Evolutionary conservation across 2,113 vertebrate genomes (phyloP), one percentile per base, ranked within the genome.

Genomic region (Pterocles gutturalis): DNA sequence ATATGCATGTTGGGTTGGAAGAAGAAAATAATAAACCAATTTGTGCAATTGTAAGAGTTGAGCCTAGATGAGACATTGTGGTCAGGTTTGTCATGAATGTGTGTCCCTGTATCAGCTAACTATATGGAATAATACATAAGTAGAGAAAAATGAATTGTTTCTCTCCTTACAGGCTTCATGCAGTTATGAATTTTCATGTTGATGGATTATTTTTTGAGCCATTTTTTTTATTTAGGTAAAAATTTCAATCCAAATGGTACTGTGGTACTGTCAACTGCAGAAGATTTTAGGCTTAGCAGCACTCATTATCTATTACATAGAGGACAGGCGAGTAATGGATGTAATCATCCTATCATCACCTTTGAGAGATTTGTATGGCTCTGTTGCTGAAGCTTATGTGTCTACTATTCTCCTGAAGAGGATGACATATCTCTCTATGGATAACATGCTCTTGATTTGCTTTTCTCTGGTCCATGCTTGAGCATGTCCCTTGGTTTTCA

Each of bases 271-370:
- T 34, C 46, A 49, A 1, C n/a, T 67, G 43, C 2, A 3, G 31
- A 60, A 62, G n/a, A 17, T 18, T 1, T 25, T 36, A 24, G 33
- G 5, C 17, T 12, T 48, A 73, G 41, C 51, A 65, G 38, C 18
- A 26, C 4, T 2, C 25, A 0, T 62, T 24, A 24, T 5, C 16
- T 48, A 17, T 65, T 75, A n/a, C 5, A 25, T 26, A 87, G 38
- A 81, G 36, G 20, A 46, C 26, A 81, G 22, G 26, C 9, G 64
- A 60, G 48, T 43, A 69, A 36, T 21, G 31, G 19, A 9, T 48
- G 19, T 53, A 29, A 33, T 65, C 8, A 5, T 67, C 28, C 3
- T 19, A 0, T 57, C 4, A 4, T 75, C 38, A 31, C 8, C 31
- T 72, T 17, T 48, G 61, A n/a, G 55, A 18, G 45, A 38, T n/a